Evolutionary conservation across 2,888 invertebrate species (phyloP), one percentile per base, ranked within the genome.

Genomic region (Deroplatys truncata): DNA sequence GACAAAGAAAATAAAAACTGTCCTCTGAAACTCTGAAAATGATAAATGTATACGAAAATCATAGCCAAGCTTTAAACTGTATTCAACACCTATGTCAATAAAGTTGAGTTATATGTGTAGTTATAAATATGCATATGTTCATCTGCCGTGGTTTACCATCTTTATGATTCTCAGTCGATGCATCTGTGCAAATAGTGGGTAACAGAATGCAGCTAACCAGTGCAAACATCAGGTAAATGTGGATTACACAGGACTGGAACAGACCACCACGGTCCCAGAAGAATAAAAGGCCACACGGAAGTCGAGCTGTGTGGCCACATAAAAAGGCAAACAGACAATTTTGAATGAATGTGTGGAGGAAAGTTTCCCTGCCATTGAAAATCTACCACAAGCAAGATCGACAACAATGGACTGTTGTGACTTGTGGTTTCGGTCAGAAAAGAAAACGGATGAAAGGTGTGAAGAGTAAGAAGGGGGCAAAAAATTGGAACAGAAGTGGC

Each of bases 361-460:
- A 72, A 72, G 56, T 72, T 72, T 25, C 56, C 7, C 25, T 72
- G 20, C 56, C 56, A 20, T 72, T 72, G 56, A 72, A 72, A 72
- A 72, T 72, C 56, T 72, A 25, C 56, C 56, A 72, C 56, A 16
- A 72, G 56, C 56, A 72, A 72, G 56, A 72, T 20, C 9, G 56
- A 20, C 56, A 20, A 86, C 86, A 86, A 86, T 56, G 86, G 72
- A 29, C 13, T 86, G 86, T 86, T 86, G 86, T 86, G 86, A 86
- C 86, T 86, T 86, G 86, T 28, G 86, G 86, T 86, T 86, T 72
- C 56, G 56, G 56, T 7, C 2, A 56, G 56, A 72, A 72, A 72
- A 72, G 56, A 72, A 72, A 72, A 72, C 16, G 56, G 25, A 72
- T 20, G 56, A 72, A 72, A 72, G 56, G 56, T 72, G 56, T 72